phyloP scores from a whole-genome alignment of 1,140 invertebrate species.

The Caenorhabditis briggsae region DNA sequence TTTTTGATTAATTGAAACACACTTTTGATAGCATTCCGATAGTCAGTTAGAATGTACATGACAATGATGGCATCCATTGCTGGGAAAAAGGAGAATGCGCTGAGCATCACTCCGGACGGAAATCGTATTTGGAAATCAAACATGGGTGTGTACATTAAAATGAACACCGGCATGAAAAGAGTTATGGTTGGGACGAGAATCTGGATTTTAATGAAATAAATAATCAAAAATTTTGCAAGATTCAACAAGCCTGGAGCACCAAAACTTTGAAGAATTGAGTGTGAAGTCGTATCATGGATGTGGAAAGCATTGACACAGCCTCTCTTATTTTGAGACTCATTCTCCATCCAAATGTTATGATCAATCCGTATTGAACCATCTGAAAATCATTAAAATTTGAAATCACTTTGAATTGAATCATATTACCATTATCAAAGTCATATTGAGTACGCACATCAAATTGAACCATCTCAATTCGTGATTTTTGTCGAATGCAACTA shows the following conservation, averaged over 20 bases:
- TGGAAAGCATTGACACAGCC: background rate
- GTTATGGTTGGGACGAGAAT: background rate
- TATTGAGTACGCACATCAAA: conserved; percentile 6
- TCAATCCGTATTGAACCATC: background rate
- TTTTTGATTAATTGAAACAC: background rate
- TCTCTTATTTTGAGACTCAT: background rate
- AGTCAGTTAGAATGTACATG: background rate
- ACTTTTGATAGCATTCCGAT: background rate
- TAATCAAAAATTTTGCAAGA: background rate
- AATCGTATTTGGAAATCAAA: background rate
- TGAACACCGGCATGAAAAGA: background rate
- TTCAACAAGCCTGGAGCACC: background rate
- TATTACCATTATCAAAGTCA: background rate
- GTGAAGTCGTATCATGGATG: background rate
- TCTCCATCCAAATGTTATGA: background rate
- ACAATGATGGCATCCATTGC: background rate
- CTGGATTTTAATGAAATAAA: background rate
- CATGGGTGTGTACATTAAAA: background rate
- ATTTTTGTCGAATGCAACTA: background rate
- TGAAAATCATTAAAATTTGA: background rate
- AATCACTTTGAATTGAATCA: no score
- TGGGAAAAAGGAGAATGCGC: background rate
- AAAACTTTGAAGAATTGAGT: background rate
- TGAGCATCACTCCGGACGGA: background rate
- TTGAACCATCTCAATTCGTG: background rate